Evolutionary conservation across 1,140 invertebrate species (phyloP).

Genomic region (Euura lappo): DNA sequence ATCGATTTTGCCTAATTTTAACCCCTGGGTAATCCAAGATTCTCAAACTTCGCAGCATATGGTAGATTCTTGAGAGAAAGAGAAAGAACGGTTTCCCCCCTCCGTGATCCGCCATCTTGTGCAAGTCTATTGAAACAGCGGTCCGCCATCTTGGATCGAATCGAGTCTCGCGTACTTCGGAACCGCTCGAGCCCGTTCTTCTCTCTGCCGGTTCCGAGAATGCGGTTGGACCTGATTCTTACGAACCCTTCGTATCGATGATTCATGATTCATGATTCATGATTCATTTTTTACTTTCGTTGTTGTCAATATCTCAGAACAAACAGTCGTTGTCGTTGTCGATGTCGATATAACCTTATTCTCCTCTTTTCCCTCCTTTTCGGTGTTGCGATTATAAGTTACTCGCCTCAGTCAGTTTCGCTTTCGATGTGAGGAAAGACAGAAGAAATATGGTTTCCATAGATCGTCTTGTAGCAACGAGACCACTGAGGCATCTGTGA

Average conservation of each 20-base stretch:
- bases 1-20: too few species aligned
- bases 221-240: slow-evolving; percentile 30
- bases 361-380: too few species aligned
- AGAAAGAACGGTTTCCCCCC: neutral
- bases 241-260: slow-evolving; percentile 7
- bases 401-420: too few species aligned
- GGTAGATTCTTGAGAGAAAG: neutral
- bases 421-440: too few species aligned
- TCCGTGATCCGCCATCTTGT: slow-evolving; percentile 6
- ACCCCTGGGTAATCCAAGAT: too few species aligned
- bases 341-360: too few species aligned
- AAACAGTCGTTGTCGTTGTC: too few species aligned
- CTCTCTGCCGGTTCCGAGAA: slow-evolving; percentile 28
- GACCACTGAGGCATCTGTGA: too few species aligned
- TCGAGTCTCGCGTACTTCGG: slow-evolving; percentile 14
- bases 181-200: neutral
- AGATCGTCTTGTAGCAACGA: too few species aligned
- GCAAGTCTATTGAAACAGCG: slow-evolving; percentile 15
- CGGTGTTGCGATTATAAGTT: too few species aligned
- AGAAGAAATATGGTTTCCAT: too few species aligned
- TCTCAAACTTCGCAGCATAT: slow-evolving; percentile 10
- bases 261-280: neutral
- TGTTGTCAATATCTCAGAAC: too few species aligned
- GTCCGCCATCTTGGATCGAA: slow-evolving; percentile 27
- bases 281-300: neutral